Conservation (phyloP, 1,140 invertebrate species). For the Trachelipus rathkii region DNA sequence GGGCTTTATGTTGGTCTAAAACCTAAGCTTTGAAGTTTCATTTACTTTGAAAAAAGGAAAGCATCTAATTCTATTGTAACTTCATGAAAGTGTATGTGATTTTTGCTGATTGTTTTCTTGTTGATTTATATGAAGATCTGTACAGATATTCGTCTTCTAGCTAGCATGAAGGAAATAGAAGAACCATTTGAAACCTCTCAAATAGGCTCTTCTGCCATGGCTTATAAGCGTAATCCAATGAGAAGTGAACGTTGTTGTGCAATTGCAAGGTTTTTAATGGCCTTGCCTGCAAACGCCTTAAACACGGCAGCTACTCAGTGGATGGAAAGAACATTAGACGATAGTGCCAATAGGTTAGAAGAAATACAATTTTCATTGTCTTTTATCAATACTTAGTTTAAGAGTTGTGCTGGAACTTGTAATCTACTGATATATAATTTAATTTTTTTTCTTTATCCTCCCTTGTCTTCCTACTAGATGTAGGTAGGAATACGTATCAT, state of each 20-base stretch:
- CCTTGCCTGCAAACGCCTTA: constrained; percentile 72
- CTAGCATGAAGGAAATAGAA: constrained; percentile 91
- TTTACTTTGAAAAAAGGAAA: no score
- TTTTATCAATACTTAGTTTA: no score
- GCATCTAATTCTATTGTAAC: no score
- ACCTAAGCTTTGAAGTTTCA: no score
- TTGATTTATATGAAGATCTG: constrained; percentile 65
- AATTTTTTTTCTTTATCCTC: no score
- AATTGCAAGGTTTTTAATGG: constrained; percentile 84
- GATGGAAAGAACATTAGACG: constrained; percentile 96
- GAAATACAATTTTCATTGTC: not conserved
- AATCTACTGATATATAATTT: no score
- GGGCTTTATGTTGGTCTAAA: no score
- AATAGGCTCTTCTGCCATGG: constrained; percentile 88
- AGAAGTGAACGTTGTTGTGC: constrained; percentile 74
- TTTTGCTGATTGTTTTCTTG: not conserved
- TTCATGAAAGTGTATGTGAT: no score
- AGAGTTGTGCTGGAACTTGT: no score
- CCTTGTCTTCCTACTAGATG: no score
- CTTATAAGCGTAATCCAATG: constrained; percentile 99
- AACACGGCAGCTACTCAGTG: constrained; percentile 89
- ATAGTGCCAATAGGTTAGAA: constrained; percentile 77
- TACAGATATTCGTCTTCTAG: constrained; percentile 81
- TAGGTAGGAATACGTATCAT: no score
- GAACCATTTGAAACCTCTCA: constrained; percentile 96